phyloP scores from a whole-genome alignment of 2,113 vertebrate genomes.

The Pipra filicauda region DNA sequence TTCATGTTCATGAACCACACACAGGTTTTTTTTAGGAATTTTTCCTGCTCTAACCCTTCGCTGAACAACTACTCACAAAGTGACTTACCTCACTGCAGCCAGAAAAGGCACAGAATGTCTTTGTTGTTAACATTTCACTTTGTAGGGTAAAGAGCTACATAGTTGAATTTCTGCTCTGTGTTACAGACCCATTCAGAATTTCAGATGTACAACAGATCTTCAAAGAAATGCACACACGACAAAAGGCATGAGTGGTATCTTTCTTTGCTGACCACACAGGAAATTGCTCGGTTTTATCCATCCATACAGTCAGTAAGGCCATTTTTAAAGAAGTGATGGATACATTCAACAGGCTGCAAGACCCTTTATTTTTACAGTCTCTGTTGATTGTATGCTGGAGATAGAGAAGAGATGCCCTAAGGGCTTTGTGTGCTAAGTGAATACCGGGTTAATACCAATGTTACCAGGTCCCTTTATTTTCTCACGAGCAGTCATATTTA shows the following conservation, averaged over 20 bases:
- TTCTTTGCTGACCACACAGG: neutral
- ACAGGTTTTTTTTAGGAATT: neutral
- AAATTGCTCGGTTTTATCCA: constrained; percentile 17
- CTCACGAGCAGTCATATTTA: neutral
- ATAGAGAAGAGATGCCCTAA: neutral
- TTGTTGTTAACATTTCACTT: neutral
- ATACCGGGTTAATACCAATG: neutral
- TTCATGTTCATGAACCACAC: neutral
- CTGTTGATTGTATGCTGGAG: neutral
- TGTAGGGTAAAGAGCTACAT: neutral
- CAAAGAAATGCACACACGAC: neutral
- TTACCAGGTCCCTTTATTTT: neutral
- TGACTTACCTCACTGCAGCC: neutral
- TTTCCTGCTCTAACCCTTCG: neutral
- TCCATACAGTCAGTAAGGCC: neutral
- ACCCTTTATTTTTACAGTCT: neutral
- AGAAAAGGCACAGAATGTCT: neutral
- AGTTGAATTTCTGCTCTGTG: neutral
- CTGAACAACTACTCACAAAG: neutral
- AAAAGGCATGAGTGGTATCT: neutral
- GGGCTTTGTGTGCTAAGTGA: neutral
- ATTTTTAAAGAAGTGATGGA: neutral
- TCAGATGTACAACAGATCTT: neutral
- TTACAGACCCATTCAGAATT: neutral
- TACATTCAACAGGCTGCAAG: neutral